A percentile compares a stretch with the other conserved stretches of the same genome.
These are phyloP conservation scores for Drosophila neotestacea DNA, from an alignment of 2,888 invertebrate species.

Conservation along the genomic window DNA sequence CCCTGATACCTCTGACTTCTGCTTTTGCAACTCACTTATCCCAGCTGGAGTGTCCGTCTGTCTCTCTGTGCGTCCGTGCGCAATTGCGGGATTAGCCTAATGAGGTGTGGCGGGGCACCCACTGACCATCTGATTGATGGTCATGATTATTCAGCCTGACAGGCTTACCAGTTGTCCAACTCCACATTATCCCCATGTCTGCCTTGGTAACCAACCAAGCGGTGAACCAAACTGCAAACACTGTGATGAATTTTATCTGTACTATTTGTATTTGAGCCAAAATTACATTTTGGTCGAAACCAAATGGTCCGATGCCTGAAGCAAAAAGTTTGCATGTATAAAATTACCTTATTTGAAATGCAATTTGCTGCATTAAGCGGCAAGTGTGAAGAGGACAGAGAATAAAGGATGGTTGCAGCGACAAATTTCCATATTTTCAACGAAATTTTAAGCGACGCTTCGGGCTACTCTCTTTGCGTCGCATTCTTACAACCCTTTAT, in stretches of 20 bases:
- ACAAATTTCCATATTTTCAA: conserved; percentile 67
- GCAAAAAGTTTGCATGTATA: conserved; percentile 61
- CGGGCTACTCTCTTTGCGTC: conserved; percentile 14
- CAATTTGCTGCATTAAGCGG: conserved; percentile 68
- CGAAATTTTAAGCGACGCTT: conserved; percentile 42
- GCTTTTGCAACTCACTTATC: neutral
- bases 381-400: neutral
- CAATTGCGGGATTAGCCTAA: conserved; percentile 76
- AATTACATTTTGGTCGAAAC: conserved; percentile 58
- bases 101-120: conserved; percentile 72
- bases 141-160: conserved; percentile 75
- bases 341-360: conserved; percentile 76
- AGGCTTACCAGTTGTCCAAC: conserved; percentile 55
- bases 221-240: conserved; percentile 33
- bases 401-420: conserved; percentile 12
- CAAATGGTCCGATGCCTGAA: conserved; percentile 55
- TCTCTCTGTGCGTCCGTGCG: conserved; percentile 61
- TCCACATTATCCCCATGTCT: neutral
- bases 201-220: conserved; percentile 5
- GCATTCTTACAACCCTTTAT: conserved; percentile 36
- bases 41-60: conserved; percentile 10
- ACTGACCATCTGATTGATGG: conserved; percentile 70
- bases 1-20: neutral
- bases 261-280: conserved; percentile 50
- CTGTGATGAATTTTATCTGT: conserved; percentile 59